Base-by-base conservation (phyloP, 1,140 invertebrate genomes). In the Centruroides vittatus region DNA sequence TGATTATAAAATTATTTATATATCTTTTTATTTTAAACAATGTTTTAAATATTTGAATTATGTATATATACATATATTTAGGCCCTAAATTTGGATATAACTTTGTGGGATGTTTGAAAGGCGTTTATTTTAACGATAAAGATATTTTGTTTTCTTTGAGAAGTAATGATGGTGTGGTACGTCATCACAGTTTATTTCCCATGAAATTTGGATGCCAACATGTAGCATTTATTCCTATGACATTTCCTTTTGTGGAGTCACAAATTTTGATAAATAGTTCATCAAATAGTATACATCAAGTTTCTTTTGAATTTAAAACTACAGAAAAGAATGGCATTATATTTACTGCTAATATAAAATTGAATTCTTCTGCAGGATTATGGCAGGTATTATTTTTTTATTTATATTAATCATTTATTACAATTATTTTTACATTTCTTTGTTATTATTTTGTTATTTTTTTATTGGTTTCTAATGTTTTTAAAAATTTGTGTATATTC, bases 61-160 rank as follows among this genome's bases (percentile, higher is more conserved):
- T 41, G 41, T 5, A 41, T 41, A 41, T 41, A 5, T 41, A 41
- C 8, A 6, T 41, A 41, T 41, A 67, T 64, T 55, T 67, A 79
- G 78, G 77, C n/a, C 54, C 58, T 41, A 58, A 61, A 35, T 64
- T 56, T 47, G 55, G 36, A 41, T 77, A 80, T 61, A 81, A 78
- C 65, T 83, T 82, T 68, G 85, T 85, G 69, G 91, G 91, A 11
- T 89, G 86, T 65, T 71, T 95, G 1, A 90, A 91, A 68, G 92
- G 92, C 72, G 88, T 93, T 34, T 94, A 92, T 72, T 91, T 89
- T 71, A 93, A 94, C 71, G 88, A 91, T 67, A 82, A 90, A 13
- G 92, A 89, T 1, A 88, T 95, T 60, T 77, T 95, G 52, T 91
- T 92, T 70, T 86, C 91, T 70, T 73, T 95, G 57, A 85, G 86